Conservation (phyloP, 2,113 vertebrate genomes). For the Bombycilla garrulus region DNA sequence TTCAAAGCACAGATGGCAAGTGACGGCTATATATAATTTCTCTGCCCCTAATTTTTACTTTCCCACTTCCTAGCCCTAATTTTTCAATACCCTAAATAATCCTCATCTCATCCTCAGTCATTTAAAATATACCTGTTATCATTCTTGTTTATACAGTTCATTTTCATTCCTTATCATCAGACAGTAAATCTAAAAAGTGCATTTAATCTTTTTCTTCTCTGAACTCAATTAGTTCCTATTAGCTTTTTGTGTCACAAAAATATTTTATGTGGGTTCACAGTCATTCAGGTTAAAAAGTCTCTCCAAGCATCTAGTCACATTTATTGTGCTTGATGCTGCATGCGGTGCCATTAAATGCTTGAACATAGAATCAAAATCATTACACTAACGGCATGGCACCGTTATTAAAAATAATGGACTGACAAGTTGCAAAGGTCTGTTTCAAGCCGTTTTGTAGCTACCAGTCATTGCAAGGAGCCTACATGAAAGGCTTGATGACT, state of each 20-base stretch:
- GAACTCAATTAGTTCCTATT: background rate
- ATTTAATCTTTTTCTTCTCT: background rate
- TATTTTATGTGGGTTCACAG: background rate
- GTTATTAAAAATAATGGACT: constrained; percentile 1
- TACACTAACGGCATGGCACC: background rate
- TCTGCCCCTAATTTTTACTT: background rate
- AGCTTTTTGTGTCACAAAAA: background rate
- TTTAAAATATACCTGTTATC: background rate
- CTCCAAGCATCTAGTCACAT: background rate
- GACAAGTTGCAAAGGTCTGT: background rate
- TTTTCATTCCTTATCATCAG: background rate
- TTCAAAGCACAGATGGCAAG: background rate
- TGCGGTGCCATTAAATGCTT: background rate
- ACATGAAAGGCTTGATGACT: background rate
- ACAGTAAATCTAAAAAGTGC: background rate
- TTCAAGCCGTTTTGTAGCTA: background rate
- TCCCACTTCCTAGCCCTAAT: background rate
- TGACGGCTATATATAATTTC: background rate
- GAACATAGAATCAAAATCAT: background rate
- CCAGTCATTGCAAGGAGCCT: background rate
- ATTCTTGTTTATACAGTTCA: background rate
- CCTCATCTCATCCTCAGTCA: background rate
- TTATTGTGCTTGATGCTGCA: background rate
- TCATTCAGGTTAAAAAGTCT: background rate
- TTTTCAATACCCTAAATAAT: background rate